A percentile compares a stretch with the other conserved stretches of the same genome.
phyloP scores from a whole-genome alignment of 2,888 invertebrate genomes.

The Drosophila melanosoma region DNA sequence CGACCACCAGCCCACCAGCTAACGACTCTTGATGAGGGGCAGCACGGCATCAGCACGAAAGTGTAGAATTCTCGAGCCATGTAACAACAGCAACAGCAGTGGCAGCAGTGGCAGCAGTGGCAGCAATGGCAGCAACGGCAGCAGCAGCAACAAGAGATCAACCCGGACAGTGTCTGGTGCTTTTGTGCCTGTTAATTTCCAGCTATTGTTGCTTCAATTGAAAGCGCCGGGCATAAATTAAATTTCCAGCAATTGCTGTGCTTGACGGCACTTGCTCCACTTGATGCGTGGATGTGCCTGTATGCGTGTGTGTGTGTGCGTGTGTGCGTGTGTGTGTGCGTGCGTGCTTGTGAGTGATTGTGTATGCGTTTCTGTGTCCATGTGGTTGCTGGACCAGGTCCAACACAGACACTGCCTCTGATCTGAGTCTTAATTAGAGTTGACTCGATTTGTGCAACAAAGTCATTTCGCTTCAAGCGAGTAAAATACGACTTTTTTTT shows the following conservation, averaged over 20 bases:
- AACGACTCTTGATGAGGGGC: conserved; percentile 20
- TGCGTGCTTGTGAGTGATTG: background rate
- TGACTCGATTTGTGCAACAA: conserved; percentile 1
- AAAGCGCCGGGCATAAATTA: conserved; percentile 73
- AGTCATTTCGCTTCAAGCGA: too few relatives aligned
- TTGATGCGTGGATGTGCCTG: conserved; percentile 29
- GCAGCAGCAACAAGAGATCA: conserved; percentile 43
- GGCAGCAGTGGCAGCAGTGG: background rate
- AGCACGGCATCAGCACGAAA: background rate
- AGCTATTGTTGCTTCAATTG: conserved; percentile 73
- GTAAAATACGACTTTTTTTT: background rate
- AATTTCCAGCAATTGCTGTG: conserved; percentile 74
- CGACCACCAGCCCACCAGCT: conserved; percentile 57
- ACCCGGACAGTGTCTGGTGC: conserved; percentile 48
- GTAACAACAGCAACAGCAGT: background rate
- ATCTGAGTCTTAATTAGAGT: conserved; percentile 11
- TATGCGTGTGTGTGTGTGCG: background rate
- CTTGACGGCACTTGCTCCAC: conserved; percentile 61
- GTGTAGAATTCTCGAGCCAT: background rate
- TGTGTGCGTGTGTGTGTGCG: conserved; percentile 10
- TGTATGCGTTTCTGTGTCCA: conserved; percentile 7
- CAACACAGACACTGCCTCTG: conserved; percentile 15
- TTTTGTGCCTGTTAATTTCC: conserved; percentile 76
- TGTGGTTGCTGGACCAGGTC: conserved; percentile 23
- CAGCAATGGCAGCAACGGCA: background rate